Conservation (phyloP, 1,140 invertebrate species). For the Lineus longissimus region DNA sequence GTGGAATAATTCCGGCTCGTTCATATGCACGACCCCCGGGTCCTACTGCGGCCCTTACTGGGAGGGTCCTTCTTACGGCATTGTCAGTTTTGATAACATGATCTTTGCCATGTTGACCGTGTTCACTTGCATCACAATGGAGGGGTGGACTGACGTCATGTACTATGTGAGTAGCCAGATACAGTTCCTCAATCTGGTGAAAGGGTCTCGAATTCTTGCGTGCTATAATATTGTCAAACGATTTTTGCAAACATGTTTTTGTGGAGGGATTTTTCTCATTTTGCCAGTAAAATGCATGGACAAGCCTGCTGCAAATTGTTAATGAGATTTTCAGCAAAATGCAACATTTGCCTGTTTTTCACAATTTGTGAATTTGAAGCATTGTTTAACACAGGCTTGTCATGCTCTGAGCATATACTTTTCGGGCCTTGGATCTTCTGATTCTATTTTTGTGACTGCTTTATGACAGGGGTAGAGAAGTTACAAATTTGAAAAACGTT, state of each 20-base stretch:
- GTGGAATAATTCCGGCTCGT: neutral
- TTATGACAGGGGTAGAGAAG: no score
- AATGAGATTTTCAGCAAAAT: no score
- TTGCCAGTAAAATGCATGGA: neutral
- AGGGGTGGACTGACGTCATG: constrained; percentile 95
- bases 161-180: constrained; percentile 69
- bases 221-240: no score
- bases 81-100: constrained; percentile 98
- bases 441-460: no score
- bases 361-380: no score
- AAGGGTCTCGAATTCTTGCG: no score
- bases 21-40: neutral
- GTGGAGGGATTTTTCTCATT: constrained; percentile 9
- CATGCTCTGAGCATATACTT: no score
- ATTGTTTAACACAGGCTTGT: no score
- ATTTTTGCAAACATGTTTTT: constrained; percentile 7
- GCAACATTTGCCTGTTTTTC: no score
- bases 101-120: constrained; percentile 96
- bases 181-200: neutral
- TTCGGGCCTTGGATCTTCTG: no score
- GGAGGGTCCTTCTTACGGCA: constrained; percentile 89
- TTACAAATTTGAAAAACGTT: no score
- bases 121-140: constrained; percentile 95
- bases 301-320: neutral
- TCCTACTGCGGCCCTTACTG: constrained; percentile 54